Conservation (phyloP, 2,113 vertebrate species). For the Drymodes brunneopygia region DNA sequence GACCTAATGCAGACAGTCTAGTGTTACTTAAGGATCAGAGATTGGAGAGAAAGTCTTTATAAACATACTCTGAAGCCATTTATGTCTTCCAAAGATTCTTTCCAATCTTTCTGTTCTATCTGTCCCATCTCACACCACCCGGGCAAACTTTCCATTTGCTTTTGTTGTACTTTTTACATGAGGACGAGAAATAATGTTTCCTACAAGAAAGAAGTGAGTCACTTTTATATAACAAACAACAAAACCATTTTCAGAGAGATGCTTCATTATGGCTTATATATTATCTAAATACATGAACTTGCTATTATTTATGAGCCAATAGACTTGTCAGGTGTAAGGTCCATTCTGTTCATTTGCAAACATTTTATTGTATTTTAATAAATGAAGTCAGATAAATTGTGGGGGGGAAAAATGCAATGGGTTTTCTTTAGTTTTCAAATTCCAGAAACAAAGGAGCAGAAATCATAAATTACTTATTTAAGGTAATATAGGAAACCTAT, state of each 20-base stretch:
- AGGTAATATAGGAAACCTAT: background rate
- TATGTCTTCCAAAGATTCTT: background rate
- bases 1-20: constrained; percentile 9
- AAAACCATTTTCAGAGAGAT: background rate
- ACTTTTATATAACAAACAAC: background rate
- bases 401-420: rapidly evolving
- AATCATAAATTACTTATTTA: background rate
- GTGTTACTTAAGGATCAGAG: constrained; percentile 19
- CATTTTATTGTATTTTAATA: background rate
- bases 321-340: background rate
- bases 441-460: background rate
- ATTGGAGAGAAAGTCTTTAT: background rate
- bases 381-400: background rate
- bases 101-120: background rate
- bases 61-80: background rate
- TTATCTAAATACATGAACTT: background rate
- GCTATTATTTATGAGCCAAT: background rate
- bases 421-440: background rate
- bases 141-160: background rate
- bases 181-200: background rate
- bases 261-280: rapidly evolving
- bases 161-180: background rate
- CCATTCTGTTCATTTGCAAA: background rate
- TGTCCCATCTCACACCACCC: background rate
- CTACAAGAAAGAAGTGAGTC: background rate